These are phyloP conservation scores for Monopterus albus DNA, from an alignment of 2,113 vertebrate genomes.

Conservation along the genomic window DNA sequence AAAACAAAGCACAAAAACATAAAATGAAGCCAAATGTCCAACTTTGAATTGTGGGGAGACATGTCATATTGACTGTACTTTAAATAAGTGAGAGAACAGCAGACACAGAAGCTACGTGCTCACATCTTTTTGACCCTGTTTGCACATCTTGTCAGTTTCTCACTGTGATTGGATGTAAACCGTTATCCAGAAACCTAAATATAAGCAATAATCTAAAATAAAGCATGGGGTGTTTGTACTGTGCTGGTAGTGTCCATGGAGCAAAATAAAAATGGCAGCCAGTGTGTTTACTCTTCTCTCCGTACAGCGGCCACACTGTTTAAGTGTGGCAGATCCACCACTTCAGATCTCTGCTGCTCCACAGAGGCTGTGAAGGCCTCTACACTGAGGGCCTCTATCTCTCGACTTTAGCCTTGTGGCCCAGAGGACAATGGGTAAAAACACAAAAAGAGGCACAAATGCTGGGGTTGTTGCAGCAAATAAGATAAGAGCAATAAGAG, in stretches of 20 bases:
- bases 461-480: constrained; percentile 20
- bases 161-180: background rate
- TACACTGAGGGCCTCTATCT: constrained; percentile 57
- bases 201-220: background rate
- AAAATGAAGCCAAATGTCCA: background rate
- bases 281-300: background rate
- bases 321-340: constrained; percentile 15
- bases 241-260: constrained; percentile 10
- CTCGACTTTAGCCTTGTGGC: constrained; percentile 38
- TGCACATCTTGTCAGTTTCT: background rate
- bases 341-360: constrained; percentile 24
- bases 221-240: background rate
- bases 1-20: background rate
- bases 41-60: background rate
- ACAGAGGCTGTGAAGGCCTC: constrained; percentile 34
- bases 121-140: background rate
- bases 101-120: background rate
- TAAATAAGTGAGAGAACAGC: too few species aligned
- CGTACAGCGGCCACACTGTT: constrained; percentile 13
- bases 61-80: too few species aligned
- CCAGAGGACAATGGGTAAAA: constrained; percentile 36
- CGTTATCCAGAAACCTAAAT: background rate
- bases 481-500: constrained; percentile 53
- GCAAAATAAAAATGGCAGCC: constrained; percentile 14
- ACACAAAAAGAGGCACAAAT: constrained; percentile 22